Base-by-base conservation (phyloP, 2,888 invertebrate genomes). In the Acleris cristana region DNA sequence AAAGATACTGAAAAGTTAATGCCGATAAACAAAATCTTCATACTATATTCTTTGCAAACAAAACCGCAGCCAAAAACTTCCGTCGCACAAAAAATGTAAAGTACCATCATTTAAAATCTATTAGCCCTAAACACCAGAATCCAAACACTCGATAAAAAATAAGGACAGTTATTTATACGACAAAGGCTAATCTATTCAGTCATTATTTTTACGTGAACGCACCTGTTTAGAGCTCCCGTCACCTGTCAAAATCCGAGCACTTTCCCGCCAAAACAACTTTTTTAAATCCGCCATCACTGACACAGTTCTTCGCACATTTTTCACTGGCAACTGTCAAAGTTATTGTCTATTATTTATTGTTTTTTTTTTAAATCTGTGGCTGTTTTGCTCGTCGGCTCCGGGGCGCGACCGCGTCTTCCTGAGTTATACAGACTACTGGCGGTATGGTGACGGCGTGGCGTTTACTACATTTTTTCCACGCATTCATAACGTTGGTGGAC, bases 241-340 rank as follows among this genome's bases (percentile, higher is more conserved):
- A 66, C 61, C 66, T 66, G 66, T 66, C 66, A 66, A 66, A 62
- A 66, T 66, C 61, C 52, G 51, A 49, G 52, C 66, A 45, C 40
- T 66, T 66, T 62, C 66, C 55, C 66, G 61, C 66, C 66, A 61
- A 66, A 66, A 57, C 45, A 66, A 62, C 56, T 62, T 66, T 66
- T 66, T 52, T 45, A 62, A 66, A 30, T 57, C 64, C 23, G 16
- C 61, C 66, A 62, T 66, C 61, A 61, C 61, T 57, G 40, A 57
- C 65, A 60, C 59, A 18, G 44, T 45, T 23, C 53, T 19, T 18
- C 21, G 53, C 54, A 60, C 59, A 64, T 63, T 34, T 48, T 63
- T 44, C 6, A 45, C 45, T 10, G 58, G n/a, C 26, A 23, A 45
- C n/a, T 57, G 21, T 26, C 45, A 26, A 48, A n/a, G 2, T 18